Base-by-base conservation (phyloP, 2,797 vertebrate genomes). In the Sternarchorhynchus goeldii region DNA sequence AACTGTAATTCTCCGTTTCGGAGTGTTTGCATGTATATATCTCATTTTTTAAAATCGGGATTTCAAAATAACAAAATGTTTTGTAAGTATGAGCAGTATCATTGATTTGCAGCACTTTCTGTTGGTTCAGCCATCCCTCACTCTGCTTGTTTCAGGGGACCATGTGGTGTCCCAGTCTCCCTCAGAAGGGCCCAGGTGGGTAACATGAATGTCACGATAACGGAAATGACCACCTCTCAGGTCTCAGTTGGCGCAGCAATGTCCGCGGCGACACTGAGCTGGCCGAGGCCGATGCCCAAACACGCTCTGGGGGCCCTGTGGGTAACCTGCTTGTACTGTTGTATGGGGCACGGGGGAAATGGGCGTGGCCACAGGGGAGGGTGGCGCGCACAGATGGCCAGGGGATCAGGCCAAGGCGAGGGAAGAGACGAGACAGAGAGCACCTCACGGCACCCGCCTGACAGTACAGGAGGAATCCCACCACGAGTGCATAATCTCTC, bases 361-460 rank as follows among this genome's bases (percentile, higher is more conserved):
- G 79, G 74, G 84, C 80, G 79, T 78, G 84, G 81, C 86, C 84
- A 88, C 84, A 81, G 86, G 82, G 84, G 86, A 82, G 83, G 88
- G 75, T 83, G 85, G 82, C 81, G 84, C 80, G 82, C 88, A 89
- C 91, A 93, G 92, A 93, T 93, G 92, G 91, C 88, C 83, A 31
- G 83, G 81, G 86, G 87, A 90, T 91, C 89, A 86, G 87, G 84
- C 78, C 75, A 70, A 88, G 85, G 81, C 80, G 86, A 83, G 85
- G 87, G 80, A 86, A 80, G 84, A 85, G 90, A 90, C 91, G 86
- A 88, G 82, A 82, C 86, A 82, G 80, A 86, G 86, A 78, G 84
- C 90, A 86, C 87, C 88, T 85, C 90, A 80, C 89, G 72, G 84
- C 81, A 84, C 86, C 89, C 86, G 89, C 89, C 85, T 84, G 83